A percentile compares a stretch with the other conserved stretches of the same genome.
Conservation (phyloP, 2,888 invertebrate genomes). For the Halictus ligatus region DNA sequence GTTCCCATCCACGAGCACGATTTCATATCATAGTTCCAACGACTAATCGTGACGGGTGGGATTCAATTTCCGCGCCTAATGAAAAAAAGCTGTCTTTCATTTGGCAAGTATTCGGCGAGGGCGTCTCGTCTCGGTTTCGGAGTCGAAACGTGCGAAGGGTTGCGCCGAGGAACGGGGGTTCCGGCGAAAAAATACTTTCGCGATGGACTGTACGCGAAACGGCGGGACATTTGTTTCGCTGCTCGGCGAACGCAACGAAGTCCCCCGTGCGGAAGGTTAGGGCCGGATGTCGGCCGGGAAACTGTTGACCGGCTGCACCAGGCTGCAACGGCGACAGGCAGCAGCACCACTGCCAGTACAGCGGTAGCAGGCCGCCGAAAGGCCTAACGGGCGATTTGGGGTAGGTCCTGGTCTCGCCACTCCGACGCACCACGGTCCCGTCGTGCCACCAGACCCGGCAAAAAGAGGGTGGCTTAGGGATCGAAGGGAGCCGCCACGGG, state of each 20-base stretch:
- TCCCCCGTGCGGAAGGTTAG: conserved; percentile 82
- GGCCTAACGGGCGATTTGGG: conserved; percentile 80
- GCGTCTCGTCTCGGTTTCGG: background rate
- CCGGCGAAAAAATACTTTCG: conserved; percentile 34
- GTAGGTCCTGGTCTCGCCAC: conserved; percentile 75
- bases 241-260: conserved; percentile 73
- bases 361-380: conserved; percentile 54
- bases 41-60: no score
- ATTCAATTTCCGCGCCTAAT: background rate
- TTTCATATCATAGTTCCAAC: no score
- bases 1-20: no score
- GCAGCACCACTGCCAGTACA: background rate
- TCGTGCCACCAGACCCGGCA: conserved; percentile 23
- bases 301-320: conserved; percentile 75
- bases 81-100: background rate
- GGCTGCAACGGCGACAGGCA: conserved; percentile 20
- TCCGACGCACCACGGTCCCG: conserved; percentile 43
- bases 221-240: conserved; percentile 76
- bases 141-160: background rate
- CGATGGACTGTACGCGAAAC: conserved; percentile 71
- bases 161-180: background rate
- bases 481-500: conserved; percentile 46
- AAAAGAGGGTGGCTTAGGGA: conserved; percentile 48
- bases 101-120: background rate
- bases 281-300: conserved; percentile 77